Evolutionary conservation across 2,113 vertebrate genomes (phyloP).

Genomic region (Megaceryle torquata): DNA sequence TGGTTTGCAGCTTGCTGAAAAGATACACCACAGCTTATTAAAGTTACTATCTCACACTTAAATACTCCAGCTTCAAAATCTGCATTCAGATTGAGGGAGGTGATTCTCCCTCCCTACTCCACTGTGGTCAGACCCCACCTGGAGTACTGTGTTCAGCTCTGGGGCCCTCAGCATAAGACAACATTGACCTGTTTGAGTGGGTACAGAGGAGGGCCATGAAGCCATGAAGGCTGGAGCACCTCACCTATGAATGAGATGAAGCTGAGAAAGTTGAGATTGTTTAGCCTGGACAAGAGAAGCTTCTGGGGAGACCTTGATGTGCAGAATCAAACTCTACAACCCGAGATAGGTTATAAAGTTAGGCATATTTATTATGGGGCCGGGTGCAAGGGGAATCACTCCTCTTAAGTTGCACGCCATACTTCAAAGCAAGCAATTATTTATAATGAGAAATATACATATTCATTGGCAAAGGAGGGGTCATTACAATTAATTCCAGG

Average conservation of each 20-base stretch:
- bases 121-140: background rate
- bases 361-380: too few species aligned
- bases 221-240: background rate
- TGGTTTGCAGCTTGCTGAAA: background rate
- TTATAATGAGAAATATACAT: too few species aligned
- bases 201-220: background rate
- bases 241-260: background rate
- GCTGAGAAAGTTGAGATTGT: background rate
- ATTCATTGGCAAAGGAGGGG: too few species aligned
- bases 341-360: too few species aligned
- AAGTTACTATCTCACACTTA: background rate
- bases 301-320: background rate
- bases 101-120: background rate
- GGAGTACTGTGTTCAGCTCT: background rate
- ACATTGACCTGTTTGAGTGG: background rate
- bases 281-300: background rate
- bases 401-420: too few species aligned
- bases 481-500: too few species aligned
- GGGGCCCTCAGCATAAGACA: background rate
- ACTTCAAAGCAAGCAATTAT: too few species aligned
- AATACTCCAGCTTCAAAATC: background rate
- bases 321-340: too few species aligned
- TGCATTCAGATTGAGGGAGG: background rate
- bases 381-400: too few species aligned
- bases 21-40: background rate